Base-by-base conservation (phyloP, 2,888 invertebrate genomes). In the Trypoxylon attenuatum region DNA sequence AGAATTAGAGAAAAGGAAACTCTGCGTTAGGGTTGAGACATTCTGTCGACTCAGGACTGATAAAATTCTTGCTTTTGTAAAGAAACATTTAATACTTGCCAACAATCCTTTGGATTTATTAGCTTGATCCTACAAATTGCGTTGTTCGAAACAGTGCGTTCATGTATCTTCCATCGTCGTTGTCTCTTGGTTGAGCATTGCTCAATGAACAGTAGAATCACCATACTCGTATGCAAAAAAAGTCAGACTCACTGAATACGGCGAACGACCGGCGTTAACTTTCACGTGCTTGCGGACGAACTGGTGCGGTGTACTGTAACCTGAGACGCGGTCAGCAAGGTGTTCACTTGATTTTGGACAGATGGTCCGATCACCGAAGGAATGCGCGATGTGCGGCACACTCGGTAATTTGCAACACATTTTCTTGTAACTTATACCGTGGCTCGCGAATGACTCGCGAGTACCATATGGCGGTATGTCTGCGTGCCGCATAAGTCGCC, bases 341-440 rank as follows among this genome's bases (percentile, higher is more conserved):
- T 71, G 56, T 23, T 41, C 54, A 55, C 51, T 51, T 52, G 38
- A 19, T 6, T 5, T 18, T 15, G 50, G 29, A 42, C 75, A 76
- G 75, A 71, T 76, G 76, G 73, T 53, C 54, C 64, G 73, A 62
- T 66, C 50, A 23, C 18, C 19, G 49, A 18, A 16, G 56, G 57
- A 55, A 71, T 74, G 56, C 38, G 33, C 46, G 41, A 55, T 50
- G 50, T 22, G 43, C 29, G 45, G 38, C 41, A 33, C 50, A 25
- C 39, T 42, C 27, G 61, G 41, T 63, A 55, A 72, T 66, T 71
- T 51, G 29, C 33, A 21, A 10, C 39, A 43, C 49, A 39, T 60
- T 56, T 43, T 45, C 38, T 49, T 3, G 27, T 45, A 42, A 43
- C 45, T 18, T 29, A 27, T 13, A 42, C 45, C 33, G 45, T 23